Percentiles rank a stretch among this genome's conserved stretches.
Evolutionary conservation across 2,113 vertebrate genomes (phyloP).

Genomic region (Stomatorhinus ivindoensis): DNA sequence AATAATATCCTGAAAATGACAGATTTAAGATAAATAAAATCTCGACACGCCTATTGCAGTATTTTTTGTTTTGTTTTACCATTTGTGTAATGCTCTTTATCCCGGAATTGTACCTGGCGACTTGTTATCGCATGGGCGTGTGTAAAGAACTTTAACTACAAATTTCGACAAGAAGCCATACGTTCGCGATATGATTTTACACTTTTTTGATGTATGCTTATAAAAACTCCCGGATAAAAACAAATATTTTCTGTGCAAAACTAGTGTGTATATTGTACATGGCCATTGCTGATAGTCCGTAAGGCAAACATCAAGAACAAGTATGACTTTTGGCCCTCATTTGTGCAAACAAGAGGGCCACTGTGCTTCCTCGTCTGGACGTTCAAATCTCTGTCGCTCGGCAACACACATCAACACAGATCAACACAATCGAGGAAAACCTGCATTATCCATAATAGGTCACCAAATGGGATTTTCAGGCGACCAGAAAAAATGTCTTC

Average conservation of each 20-base stretch:
- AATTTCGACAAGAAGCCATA: conserved; percentile 18
- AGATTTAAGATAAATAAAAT: neutral
- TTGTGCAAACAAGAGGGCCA: conserved; percentile 31
- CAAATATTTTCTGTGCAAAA: conserved; percentile 6
- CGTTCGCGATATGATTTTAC: conserved; percentile 21
- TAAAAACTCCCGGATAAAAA: conserved; percentile 22
- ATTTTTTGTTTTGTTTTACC: neutral
- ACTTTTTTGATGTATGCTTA: conserved; percentile 10
- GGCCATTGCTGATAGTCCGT: neutral
- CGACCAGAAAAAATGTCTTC: neutral
- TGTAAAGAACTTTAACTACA: conserved; percentile 18
- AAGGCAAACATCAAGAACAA: conserved; percentile 24
- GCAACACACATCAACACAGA: conserved; percentile 28
- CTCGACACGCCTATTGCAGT: neutral
- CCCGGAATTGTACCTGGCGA: conserved; percentile 7
- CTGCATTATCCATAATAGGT: neutral
- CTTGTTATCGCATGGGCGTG: conserved; percentile 12
- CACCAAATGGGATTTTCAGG: neutral
- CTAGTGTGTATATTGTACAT: neutral
- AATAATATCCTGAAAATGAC: conserved; percentile 4
- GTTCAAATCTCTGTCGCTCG: conserved; percentile 22
- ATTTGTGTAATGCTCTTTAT: neutral
- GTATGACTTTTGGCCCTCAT: conserved; percentile 28
- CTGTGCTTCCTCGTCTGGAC: conserved; percentile 6
- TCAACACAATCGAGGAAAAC: conserved; percentile 14